phyloP scores from a whole-genome alignment of 2,888 invertebrate species.

The Diarsia rubi region DNA sequence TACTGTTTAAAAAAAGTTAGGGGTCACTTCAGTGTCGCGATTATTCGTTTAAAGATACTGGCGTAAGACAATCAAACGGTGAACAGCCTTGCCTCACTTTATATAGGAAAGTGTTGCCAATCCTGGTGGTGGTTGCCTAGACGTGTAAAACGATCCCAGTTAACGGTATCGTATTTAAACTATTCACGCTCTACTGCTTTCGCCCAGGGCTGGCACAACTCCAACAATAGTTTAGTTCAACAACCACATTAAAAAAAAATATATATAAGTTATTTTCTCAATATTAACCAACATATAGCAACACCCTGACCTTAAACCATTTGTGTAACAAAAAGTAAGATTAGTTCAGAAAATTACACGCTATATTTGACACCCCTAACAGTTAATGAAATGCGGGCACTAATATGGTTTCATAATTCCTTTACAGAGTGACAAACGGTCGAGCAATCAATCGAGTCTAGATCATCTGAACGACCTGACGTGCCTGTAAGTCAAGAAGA shows the following conservation, averaged over 20 bases:
- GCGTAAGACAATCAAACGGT: constrained; percentile 27
- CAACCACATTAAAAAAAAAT: not conserved
- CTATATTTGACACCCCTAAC: constrained; percentile 65
- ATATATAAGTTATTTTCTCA: not conserved
- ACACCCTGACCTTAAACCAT: not conserved
- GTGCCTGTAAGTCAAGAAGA: constrained; percentile 59
- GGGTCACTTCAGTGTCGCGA: constrained; percentile 60
- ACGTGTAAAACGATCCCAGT: constrained; percentile 74
- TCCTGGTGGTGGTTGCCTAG: constrained; percentile 66
- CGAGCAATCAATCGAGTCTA: constrained; percentile 73
- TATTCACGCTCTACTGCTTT: constrained; percentile 73
- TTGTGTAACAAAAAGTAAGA: not conserved
- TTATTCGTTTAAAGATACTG: constrained; percentile 18
- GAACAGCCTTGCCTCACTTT: constrained; percentile 42
- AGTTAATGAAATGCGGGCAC: constrained; percentile 69
- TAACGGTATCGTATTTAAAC: constrained; percentile 76
- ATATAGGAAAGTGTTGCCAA: constrained; percentile 70
- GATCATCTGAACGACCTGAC: constrained; percentile 69
- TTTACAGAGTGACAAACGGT: constrained; percentile 79
- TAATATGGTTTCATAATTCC: constrained; percentile 83
- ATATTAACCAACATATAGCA: not conserved
- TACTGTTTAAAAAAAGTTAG: constrained; percentile 63
- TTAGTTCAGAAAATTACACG: not conserved
- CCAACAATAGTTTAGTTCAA: constrained; percentile 20
- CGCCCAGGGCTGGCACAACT: constrained; percentile 71